A percentile compares a stretch with the other conserved stretches of the same genome.
These are phyloP conservation scores for Nymphalis io DNA, from an alignment of 1,140 invertebrate species.

Conservation along the genomic window DNA sequence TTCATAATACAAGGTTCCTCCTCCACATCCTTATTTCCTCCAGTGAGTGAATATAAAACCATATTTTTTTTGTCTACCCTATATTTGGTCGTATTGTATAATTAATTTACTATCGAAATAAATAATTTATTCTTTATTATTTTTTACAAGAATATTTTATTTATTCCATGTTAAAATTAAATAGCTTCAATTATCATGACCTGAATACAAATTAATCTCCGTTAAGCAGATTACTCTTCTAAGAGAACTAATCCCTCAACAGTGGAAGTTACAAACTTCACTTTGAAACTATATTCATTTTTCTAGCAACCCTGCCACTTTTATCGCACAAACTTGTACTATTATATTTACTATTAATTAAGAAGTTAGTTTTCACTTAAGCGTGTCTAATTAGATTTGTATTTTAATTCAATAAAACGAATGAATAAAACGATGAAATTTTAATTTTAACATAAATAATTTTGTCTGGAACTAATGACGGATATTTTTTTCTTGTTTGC, in stretches of 20 bases:
- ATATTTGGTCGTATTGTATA: too few species aligned
- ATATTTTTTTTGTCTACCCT: too few species aligned
- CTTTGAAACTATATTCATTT: conserved; percentile 13
- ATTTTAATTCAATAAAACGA: neutral
- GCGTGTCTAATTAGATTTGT: neutral
- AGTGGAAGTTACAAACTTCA: conserved; percentile 13
- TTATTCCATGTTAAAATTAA: neutral
- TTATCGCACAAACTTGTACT: conserved; percentile 12
- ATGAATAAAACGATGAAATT: too few species aligned
- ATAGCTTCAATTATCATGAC: neutral
- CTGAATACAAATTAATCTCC: conserved; percentile 11
- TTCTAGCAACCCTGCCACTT: conserved; percentile 10
- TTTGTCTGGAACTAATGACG: too few species aligned
- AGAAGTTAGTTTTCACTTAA: conserved; percentile 11
- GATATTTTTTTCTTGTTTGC: too few species aligned
- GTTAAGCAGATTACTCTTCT: conserved; percentile 3
- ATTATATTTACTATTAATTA: conserved; percentile 13
- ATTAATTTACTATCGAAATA: neutral
- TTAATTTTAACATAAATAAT: too few species aligned
- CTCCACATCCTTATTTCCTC: too few species aligned
- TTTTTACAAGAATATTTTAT: neutral
- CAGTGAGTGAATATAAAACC: too few species aligned
- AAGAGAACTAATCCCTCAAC: conserved; percentile 14
- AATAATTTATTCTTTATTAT: neutral
- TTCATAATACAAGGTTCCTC: too few species aligned